Evolutionary conservation across 2,113 vertebrate species (phyloP), one percentile per base, ranked within the genome.

Genomic region (Psettodes erumei): DNA sequence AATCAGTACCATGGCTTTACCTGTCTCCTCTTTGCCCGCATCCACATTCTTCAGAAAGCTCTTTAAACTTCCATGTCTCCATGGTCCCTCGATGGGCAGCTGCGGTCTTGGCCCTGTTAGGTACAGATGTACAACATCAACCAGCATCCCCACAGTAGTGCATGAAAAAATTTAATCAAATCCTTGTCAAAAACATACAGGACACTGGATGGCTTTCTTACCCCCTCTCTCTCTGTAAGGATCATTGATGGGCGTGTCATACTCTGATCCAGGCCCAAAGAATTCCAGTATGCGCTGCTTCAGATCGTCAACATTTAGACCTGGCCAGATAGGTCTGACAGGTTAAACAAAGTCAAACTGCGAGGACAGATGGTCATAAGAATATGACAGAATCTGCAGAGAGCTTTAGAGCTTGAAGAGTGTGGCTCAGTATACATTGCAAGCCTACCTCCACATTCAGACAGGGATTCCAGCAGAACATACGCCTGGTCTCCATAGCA

Each of bases 401-500:
- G 15, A 12, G 25, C 1, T 54, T 54, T 18, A 54, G 6, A 27
- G 48, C 10, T 5, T 25, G n/a, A 23, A 23, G 3, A 48, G n/a
- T 11, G 21, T 48, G 21, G 47, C 2, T 21, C 21, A 11, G 5
- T 23, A 23, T 48, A 48, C 10, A 48, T 8, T 48, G 11, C 13
- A 47, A 9, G 7, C 55, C 3, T 62, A 94, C 93, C 94, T 91
- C 83, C 90, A 83, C 90, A 93, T 78, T 92, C 85, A 53, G 91
- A 88, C 67, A 95, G 66, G 6, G 91, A 94, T 83, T 95, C 89
- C 63, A 94, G 86, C 76, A 93, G 79, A 25, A 94, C 90, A 48
- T 87, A 93, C 0, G 94, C 90, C 83, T 94, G 93, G 81, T 94
- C 92, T 61, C 94, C 94, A 16, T 94, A 94, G 79, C 92, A 94